These are phyloP conservation scores for Himalopsyche phryganea DNA, from an alignment of 1,140 invertebrate genomes.

Conservation along the genomic window DNA sequence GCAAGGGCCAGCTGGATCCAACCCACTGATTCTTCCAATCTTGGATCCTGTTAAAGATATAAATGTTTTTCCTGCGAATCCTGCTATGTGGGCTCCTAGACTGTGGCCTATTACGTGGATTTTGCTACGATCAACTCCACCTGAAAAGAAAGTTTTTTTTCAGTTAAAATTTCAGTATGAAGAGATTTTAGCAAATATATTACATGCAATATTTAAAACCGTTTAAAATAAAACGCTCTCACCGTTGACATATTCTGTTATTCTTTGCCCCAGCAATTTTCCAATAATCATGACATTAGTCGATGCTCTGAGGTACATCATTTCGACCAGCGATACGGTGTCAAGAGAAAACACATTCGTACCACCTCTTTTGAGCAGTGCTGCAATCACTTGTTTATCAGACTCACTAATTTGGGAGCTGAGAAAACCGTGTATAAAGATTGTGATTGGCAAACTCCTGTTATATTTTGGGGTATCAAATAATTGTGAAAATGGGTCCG, in stretches of 20 bases:
- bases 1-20: slow-evolving; percentile 70
- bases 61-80: slow-evolving; percentile 63
- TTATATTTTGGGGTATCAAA: background rate
- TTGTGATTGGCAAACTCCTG: background rate
- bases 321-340: background rate
- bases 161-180: background rate
- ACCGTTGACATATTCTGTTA: slow-evolving; percentile 26
- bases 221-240: slow-evolving; percentile 9
- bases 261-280: background rate
- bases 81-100: slow-evolving; percentile 77
- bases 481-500: background rate
- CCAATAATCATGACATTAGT: slow-evolving; percentile 2
- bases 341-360: slow-evolving; percentile 11
- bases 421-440: slow-evolving; percentile 1
- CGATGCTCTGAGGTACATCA: slow-evolving; percentile 10
- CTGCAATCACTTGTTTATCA: background rate
- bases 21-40: slow-evolving; percentile 61
- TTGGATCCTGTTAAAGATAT: slow-evolving; percentile 38
- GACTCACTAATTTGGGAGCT: background rate
- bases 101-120: slow-evolving; percentile 79
- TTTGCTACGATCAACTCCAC: slow-evolving; percentile 38
- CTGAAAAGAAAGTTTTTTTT: background rate
- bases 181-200: background rate
- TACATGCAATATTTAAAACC: background rate
- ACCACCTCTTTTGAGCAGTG: background rate